Conservation (phyloP, 2,888 invertebrate species). For the Dendrolimus houi region DNA sequence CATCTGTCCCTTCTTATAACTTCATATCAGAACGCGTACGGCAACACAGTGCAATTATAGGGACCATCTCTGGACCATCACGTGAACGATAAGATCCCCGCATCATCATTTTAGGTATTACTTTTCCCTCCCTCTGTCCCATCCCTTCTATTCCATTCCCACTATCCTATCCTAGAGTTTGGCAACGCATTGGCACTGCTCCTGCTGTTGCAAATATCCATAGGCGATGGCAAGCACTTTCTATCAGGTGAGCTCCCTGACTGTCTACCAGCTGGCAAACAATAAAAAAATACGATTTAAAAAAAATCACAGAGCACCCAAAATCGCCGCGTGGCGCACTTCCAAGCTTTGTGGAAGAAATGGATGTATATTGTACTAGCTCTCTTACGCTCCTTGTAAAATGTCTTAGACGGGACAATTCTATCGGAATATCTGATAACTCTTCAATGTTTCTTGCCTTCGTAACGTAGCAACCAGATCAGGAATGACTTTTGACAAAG, state of each 20-base stretch:
- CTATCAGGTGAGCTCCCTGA: neutral
- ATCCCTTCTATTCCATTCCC: too few species aligned
- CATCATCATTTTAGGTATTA: too few species aligned
- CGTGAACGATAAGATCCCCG: too few species aligned
- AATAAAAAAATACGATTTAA: neutral
- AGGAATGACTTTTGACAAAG: neutral
- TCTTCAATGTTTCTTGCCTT: neutral
- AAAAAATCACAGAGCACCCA: too few species aligned
- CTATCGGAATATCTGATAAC: slow-evolving; percentile 6
- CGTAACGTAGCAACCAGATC: neutral
- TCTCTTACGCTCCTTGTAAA: neutral
- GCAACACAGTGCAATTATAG: too few species aligned
- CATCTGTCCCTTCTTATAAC: too few species aligned
- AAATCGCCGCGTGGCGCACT: neutral
- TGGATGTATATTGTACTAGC: neutral
- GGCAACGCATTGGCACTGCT: too few species aligned
- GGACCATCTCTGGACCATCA: too few species aligned
- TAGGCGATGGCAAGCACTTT: neutral
- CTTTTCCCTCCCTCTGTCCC: too few species aligned
- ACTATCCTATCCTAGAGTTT: too few species aligned
- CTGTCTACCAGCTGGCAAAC: neutral
- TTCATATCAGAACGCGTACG: too few species aligned
- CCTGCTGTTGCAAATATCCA: neutral
- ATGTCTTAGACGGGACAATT: slow-evolving; percentile 1
- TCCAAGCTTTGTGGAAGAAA: neutral